Conservation (phyloP, 2,797 vertebrate genomes). For the Knipowitschia caucasica region DNA sequence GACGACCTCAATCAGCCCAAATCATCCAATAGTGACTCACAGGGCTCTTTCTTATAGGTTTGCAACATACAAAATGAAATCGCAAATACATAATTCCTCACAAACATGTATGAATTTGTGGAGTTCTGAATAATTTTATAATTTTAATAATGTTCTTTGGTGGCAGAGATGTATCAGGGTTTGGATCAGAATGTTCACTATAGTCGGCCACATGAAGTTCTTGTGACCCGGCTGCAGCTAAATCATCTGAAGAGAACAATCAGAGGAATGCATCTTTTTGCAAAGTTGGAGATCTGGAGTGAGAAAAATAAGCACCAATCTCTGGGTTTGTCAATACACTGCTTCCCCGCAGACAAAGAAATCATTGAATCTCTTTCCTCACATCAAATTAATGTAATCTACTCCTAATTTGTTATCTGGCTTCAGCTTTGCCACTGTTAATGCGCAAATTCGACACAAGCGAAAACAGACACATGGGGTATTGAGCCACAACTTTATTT, state of each 20-base stretch:
- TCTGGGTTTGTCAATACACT: not conserved
- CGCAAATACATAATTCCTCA: no score
- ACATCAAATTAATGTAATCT: slow-evolving; percentile 43
- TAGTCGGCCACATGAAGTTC: slow-evolving; percentile 49
- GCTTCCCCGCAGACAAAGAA: slow-evolving; percentile 26
- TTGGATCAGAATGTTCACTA: not conserved
- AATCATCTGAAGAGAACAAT: slow-evolving; percentile 33
- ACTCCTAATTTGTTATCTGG: slow-evolving; percentile 26
- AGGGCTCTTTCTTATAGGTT: no score
- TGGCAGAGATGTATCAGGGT: not conserved
- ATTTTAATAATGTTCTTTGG: no score
- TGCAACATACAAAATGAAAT: no score
- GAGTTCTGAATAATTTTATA: no score
- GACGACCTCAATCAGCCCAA: no score
- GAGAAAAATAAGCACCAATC: no score
- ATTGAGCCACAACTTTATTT: slow-evolving; percentile 24
- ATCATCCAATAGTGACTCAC: no score
- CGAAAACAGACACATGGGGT: slow-evolving; percentile 13
- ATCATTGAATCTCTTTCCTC: slow-evolving; percentile 27
- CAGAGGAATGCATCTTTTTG: slow-evolving; percentile 9
- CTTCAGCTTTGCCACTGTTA: slow-evolving; percentile 18
- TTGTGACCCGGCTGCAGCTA: slow-evolving; percentile 61
- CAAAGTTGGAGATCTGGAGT: not conserved
- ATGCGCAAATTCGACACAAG: slow-evolving; percentile 26
- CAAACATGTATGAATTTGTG: no score